Conservation (phyloP, 2,113 vertebrate species). For the Gymnobelideus leadbeateri region DNA sequence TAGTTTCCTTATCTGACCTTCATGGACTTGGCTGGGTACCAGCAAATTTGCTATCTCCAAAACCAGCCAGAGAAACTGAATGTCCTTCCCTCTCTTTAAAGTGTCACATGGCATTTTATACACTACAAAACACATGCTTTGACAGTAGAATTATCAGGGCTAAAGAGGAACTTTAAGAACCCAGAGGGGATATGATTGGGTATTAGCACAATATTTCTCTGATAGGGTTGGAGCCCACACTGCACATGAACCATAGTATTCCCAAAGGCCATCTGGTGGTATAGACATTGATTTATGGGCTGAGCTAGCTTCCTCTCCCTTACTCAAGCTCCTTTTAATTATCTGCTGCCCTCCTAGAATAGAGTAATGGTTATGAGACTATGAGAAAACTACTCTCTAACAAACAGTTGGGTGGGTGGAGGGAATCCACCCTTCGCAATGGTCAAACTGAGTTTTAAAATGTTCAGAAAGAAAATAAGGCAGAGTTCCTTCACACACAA, state of each 20-base stretch:
- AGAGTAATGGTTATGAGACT: slow-evolving; percentile 34
- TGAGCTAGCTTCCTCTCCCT: slow-evolving; percentile 10
- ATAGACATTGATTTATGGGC: slow-evolving; percentile 5
- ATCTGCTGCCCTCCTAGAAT: slow-evolving; percentile 13
- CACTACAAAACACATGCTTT: not conserved
- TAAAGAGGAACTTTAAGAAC: slow-evolving; percentile 21
- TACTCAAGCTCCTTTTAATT: not conserved
- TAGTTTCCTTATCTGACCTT: not conserved
- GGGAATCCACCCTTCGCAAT: not conserved
- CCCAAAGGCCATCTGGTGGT: slow-evolving; percentile 15
- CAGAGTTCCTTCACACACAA: slow-evolving; percentile 43
- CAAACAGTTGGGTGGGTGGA: slow-evolving; percentile 17
- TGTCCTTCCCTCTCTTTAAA: slow-evolving; percentile 54
- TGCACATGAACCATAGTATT: slow-evolving; percentile 31
- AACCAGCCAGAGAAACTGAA: slow-evolving; percentile 46
- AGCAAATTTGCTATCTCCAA: slow-evolving; percentile 39
- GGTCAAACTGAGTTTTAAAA: slow-evolving; percentile 52
- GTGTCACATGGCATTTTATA: slow-evolving; percentile 10
- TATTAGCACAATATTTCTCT: slow-evolving; percentile 48
- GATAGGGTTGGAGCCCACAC: slow-evolving; percentile 1
- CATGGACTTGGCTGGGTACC: not conserved
- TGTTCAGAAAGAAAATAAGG: slow-evolving; percentile 37
- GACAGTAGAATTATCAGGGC: slow-evolving; percentile 16
- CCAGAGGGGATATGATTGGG: slow-evolving; percentile 20
- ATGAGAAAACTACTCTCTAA: slow-evolving; percentile 41